These are phyloP conservation scores for Chlorodrepanis virens DNA, from an alignment of 2,113 vertebrate species.

Conservation along the genomic window DNA sequence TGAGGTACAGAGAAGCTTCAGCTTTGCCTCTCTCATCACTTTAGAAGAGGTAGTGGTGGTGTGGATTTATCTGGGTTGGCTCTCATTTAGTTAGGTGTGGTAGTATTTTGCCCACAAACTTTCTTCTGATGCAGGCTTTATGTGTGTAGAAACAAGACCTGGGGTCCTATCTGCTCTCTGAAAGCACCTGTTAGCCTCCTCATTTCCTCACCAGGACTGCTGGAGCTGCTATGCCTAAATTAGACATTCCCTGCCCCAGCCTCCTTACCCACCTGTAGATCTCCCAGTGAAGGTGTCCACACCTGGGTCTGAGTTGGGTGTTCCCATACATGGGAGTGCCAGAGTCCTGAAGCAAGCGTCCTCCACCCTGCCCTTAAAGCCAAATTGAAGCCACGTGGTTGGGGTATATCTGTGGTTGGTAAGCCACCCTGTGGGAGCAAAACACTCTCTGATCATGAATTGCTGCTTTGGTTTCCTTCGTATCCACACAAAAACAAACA, in stretches of 20 bases:
- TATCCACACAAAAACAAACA: constrained; percentile 31
- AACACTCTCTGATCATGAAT: background rate
- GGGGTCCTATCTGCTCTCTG: background rate
- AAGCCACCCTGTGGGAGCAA: background rate
- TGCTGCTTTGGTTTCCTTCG: constrained; percentile 21
- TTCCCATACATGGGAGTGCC: background rate
- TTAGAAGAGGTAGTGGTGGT: background rate
- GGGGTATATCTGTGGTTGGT: background rate
- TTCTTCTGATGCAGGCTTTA: background rate
- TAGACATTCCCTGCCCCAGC: background rate
- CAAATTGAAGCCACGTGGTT: background rate
- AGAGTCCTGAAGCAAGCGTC: background rate
- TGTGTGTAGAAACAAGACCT: background rate
- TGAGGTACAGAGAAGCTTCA: background rate
- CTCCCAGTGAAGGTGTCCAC: background rate
- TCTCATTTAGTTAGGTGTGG: background rate
- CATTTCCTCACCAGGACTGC: background rate
- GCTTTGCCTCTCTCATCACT: background rate
- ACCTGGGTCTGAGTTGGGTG: background rate
- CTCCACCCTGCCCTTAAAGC: background rate
- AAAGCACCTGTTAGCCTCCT: background rate
- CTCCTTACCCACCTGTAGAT: background rate
- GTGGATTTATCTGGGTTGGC: background rate
- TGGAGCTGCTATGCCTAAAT: background rate
- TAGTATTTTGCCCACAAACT: background rate